Conservation (phyloP, 2,797 vertebrate genomes). For the Dendrocincla fuliginosa region DNA sequence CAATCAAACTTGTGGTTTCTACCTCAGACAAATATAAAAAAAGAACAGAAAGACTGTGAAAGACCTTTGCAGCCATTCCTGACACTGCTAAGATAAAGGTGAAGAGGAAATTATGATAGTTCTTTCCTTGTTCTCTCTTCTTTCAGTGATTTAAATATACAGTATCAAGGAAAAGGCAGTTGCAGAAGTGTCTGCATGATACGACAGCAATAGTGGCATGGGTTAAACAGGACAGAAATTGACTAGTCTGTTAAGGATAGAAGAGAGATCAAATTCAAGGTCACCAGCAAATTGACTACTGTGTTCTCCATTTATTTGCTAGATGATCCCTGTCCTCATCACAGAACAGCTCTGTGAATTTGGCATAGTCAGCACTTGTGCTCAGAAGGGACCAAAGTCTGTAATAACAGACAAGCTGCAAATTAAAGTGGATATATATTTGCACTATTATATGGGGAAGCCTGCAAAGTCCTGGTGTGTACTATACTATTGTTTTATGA, state of each 20-base stretch:
- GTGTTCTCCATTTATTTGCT: background rate
- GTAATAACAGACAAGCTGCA: background rate
- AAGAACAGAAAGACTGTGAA: background rate
- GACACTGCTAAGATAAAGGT: slow-evolving; percentile 21
- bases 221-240: slow-evolving; percentile 31
- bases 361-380: slow-evolving; percentile 8
- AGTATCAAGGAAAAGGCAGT: background rate
- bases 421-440: background rate
- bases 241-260: slow-evolving; percentile 12
- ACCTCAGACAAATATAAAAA: slow-evolving; percentile 62
- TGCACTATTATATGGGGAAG: background rate
- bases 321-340: slow-evolving; percentile 40
- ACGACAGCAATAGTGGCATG: background rate
- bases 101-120: background rate
- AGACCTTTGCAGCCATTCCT: slow-evolving; percentile 30
- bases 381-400: background rate
- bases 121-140: background rate
- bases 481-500: background rate
- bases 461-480: background rate
- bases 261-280: slow-evolving; percentile 51
- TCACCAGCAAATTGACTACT: slow-evolving; percentile 33
- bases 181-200: background rate
- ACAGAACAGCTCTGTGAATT: background rate
- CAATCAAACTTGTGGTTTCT: slow-evolving; percentile 72
- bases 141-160: background rate